Conservation (phyloP, 2,888 invertebrate genomes). For the Cynaeus angustus region DNA sequence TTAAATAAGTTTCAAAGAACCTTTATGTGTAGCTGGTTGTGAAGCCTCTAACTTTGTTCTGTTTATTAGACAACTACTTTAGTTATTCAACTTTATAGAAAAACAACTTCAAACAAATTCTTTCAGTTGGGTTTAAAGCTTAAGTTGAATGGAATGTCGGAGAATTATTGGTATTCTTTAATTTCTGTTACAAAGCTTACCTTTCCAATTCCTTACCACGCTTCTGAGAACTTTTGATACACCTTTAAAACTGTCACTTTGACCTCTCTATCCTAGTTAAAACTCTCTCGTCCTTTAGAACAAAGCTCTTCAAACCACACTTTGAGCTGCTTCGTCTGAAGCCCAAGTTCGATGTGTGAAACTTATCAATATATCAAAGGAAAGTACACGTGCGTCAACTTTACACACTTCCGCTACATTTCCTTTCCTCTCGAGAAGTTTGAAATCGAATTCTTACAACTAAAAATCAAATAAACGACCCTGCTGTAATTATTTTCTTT, state of each 20-base stretch:
- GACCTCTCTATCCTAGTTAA: constrained; percentile 13
- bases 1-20: too few relatives aligned
- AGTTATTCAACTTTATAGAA: too few relatives aligned
- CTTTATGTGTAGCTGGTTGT: too few relatives aligned
- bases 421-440: constrained; percentile 14
- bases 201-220: background rate
- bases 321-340: constrained; percentile 19
- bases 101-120: too few relatives aligned
- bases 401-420: constrained; percentile 45
- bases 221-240: constrained; percentile 1
- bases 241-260: constrained; percentile 4
- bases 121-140: background rate
- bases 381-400: constrained; percentile 48
- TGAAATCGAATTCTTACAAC: constrained; percentile 29
- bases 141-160: too few relatives aligned
- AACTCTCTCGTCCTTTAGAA: constrained; percentile 16
- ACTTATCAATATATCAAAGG: constrained; percentile 50
- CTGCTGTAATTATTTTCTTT: constrained; percentile 34
- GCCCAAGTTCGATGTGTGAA: constrained; percentile 29
- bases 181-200: background rate
- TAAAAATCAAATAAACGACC: constrained; percentile 35
- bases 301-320: constrained; percentile 23
- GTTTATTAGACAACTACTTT: too few relatives aligned
- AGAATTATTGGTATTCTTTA: background rate
- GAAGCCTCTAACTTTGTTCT: too few relatives aligned